Conservation (phyloP, 2,113 vertebrate genomes). For the Podocnemis expansa region DNA sequence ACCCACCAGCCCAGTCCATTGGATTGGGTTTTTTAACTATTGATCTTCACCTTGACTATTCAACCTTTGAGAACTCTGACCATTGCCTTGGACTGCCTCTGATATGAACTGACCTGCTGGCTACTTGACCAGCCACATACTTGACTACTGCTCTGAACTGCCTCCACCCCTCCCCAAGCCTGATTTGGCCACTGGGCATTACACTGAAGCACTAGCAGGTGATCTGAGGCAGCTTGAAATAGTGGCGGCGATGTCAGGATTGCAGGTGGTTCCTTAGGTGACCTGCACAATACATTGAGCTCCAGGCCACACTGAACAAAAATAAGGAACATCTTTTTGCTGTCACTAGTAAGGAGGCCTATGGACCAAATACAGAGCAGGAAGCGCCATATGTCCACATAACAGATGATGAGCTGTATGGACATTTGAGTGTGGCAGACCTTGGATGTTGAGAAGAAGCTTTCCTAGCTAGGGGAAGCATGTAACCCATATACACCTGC, state of each 20-base stretch:
- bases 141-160: background rate
- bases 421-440: background rate
- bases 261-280: background rate
- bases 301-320: background rate
- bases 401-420: background rate
- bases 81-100: background rate
- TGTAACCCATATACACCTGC: conserved; percentile 29
- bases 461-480: background rate
- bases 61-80: too few relatives aligned
- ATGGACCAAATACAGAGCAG: background rate
- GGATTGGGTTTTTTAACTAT: too few relatives aligned
- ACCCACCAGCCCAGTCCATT: too few relatives aligned
- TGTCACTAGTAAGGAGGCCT: background rate
- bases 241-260: background rate
- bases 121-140: background rate
- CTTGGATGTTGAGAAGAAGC: background rate
- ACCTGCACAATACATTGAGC: background rate
- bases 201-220: background rate
- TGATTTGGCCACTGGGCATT: background rate
- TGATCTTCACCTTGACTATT: too few relatives aligned
- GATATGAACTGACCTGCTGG: background rate
- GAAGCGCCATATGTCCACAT: background rate
- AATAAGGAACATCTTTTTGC: background rate
- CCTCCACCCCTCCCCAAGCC: too few relatives aligned
- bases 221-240: background rate